Percentiles rank a stretch among this genome's conserved stretches.
These are phyloP conservation scores for Siphamia tubifer DNA, from an alignment of 2,113 vertebrate genomes.

Conservation along the genomic window DNA sequence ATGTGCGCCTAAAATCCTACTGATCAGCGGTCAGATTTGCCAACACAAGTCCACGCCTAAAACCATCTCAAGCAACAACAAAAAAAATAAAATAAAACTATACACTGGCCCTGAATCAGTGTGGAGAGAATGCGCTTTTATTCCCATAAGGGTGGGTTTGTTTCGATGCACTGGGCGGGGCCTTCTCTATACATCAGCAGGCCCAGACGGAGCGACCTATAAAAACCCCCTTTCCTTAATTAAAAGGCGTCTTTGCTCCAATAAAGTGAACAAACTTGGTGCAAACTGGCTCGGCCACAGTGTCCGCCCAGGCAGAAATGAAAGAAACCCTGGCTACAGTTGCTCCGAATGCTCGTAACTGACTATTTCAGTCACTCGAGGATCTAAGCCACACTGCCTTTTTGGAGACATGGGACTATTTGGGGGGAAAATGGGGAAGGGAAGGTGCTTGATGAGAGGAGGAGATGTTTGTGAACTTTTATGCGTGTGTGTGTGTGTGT, in stretches of 20 bases:
- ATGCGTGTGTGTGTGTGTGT: background rate
- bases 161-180: slow-evolving; percentile 27
- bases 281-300: slow-evolving; percentile 29
- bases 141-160: slow-evolving; percentile 22
- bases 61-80: slow-evolving; percentile 10
- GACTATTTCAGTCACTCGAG: slow-evolving; percentile 32
- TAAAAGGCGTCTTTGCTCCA: slow-evolving; percentile 33
- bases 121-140: slow-evolving; percentile 21
- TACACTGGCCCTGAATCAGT: slow-evolving; percentile 56
- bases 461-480: slow-evolving; percentile 29
- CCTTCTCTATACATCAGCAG: slow-evolving; percentile 39
- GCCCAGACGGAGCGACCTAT: slow-evolving; percentile 39
- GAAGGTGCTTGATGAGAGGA: slow-evolving; percentile 16
- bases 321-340: slow-evolving; percentile 22
- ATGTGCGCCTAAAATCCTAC: background rate
- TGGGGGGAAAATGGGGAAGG: background rate
- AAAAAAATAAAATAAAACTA: background rate
- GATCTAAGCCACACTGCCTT: slow-evolving; percentile 36
- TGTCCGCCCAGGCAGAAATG: background rate
- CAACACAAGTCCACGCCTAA: slow-evolving; percentile 11
- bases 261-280: slow-evolving; percentile 58
- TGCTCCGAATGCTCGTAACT: slow-evolving; percentile 4
- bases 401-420: slow-evolving; percentile 5
- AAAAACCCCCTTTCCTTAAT: slow-evolving; percentile 17
- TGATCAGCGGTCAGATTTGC: slow-evolving; percentile 47